These are phyloP conservation scores for Hypanus sabinus DNA, from an alignment of 2,113 vertebrate species.

Conservation along the genomic window DNA sequence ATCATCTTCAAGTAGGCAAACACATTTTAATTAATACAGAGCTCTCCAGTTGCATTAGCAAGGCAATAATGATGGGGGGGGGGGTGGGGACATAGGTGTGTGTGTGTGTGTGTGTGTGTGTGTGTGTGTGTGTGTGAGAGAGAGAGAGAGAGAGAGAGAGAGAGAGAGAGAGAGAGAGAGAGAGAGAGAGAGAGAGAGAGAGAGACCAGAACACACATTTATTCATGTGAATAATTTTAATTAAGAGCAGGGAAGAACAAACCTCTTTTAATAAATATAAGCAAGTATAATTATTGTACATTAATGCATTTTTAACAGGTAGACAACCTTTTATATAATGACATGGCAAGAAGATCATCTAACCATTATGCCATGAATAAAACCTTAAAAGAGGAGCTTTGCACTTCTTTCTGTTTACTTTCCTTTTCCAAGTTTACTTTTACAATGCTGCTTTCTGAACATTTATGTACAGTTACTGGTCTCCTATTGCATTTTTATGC, in stretches of 20 bases:
- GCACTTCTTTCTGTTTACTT: too few species aligned
- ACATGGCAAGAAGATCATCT: not conserved
- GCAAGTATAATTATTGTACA: not conserved
- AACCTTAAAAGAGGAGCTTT: too few species aligned
- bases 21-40: not conserved
- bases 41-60: not conserved
- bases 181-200: too few species aligned
- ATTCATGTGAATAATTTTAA: not conserved
- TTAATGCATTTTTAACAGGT: not conserved
- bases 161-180: too few species aligned
- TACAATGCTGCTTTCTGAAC: too few species aligned
- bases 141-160: too few species aligned
- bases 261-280: not conserved
- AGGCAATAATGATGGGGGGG: not conserved
- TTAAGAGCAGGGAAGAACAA: not conserved
- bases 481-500: not conserved
- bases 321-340: not conserved
- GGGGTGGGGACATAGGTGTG: too few species aligned
- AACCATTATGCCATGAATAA: not conserved
- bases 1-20: not conserved
- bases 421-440: not conserved
- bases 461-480: too few species aligned
- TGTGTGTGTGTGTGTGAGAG: too few species aligned
- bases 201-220: not conserved
- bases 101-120: not conserved